Evolutionary conservation across 2,113 vertebrate species (phyloP).

Genomic region (Rhipidura dahli): DNA sequence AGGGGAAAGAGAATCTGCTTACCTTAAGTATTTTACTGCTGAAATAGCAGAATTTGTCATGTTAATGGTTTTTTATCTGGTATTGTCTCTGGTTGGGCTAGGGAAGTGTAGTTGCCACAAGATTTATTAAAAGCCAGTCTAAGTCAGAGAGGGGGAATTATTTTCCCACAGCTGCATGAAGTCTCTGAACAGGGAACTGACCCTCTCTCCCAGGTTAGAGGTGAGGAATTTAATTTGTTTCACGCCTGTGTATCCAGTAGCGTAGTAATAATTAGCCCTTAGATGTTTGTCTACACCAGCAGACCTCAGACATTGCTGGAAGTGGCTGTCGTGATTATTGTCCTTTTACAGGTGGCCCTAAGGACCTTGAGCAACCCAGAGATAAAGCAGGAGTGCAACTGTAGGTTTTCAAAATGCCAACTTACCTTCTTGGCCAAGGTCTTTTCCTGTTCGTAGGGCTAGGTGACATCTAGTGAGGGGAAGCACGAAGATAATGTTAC

Average conservation of each 20-base stretch:
- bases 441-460: not conserved
- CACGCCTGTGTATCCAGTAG: not conserved
- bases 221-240: not conserved
- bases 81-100: not conserved
- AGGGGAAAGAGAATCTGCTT: not conserved
- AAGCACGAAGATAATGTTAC: not conserved
- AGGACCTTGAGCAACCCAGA: not conserved
- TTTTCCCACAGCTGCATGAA: not conserved
- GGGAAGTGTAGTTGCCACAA: not conserved
- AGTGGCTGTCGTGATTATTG: not conserved
- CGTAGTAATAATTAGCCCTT: not conserved
- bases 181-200: not conserved
- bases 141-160: not conserved
- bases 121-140: not conserved
- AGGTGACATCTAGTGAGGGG: not conserved
- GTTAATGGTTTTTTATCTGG: not conserved
- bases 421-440: not conserved
- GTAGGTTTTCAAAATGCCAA: not conserved
- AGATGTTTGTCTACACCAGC: not conserved
- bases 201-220: not conserved
- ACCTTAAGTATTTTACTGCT: not conserved
- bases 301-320: not conserved
- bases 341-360: not conserved
- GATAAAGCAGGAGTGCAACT: not conserved
- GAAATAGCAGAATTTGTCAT: not conserved